A percentile compares a stretch with the other conserved stretches of the same genome.
Evolutionary conservation across 2,888 invertebrate genomes (phyloP).

Genomic region (Pasiphila rectangulata): DNA sequence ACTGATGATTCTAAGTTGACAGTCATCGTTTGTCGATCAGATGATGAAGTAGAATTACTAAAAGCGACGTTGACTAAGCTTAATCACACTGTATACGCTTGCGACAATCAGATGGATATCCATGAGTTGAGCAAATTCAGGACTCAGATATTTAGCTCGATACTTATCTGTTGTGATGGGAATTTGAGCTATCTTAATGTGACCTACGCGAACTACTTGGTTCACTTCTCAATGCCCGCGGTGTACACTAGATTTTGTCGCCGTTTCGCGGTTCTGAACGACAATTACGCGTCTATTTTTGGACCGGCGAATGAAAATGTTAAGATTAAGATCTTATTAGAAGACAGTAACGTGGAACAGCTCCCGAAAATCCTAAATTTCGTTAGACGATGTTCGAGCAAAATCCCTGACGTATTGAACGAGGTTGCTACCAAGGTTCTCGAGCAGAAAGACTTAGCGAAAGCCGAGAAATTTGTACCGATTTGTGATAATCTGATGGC

Average conservation of each 20-base stretch:
- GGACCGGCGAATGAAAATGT: constrained; percentile 43
- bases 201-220: constrained; percentile 83
- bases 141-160: constrained; percentile 34
- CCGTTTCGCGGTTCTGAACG: constrained; percentile 84
- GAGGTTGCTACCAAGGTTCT: constrained; percentile 54
- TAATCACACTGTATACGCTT: constrained; percentile 51
- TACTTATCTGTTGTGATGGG: constrained; percentile 86
- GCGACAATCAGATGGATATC: constrained; percentile 60
- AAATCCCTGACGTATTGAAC: constrained; percentile 56
- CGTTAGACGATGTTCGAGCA: constrained; percentile 70
- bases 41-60: constrained; percentile 77
- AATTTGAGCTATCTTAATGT: constrained; percentile 83
- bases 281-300: constrained; percentile 79
- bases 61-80: constrained; percentile 42
- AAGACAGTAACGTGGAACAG: constrained; percentile 81
- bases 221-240: constrained; percentile 83
- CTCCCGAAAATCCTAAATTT: constrained; percentile 82
- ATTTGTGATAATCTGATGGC: constrained; percentile 83
- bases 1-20: constrained; percentile 72
- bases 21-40: constrained; percentile 82
- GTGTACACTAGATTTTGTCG: constrained; percentile 75
- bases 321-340: constrained; percentile 79
- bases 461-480: constrained; percentile 61
- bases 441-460: constrained; percentile 60
- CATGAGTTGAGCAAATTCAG: constrained; percentile 54